Conservation (phyloP, 2,797 vertebrate genomes). For the Serranus cabrilla region DNA sequence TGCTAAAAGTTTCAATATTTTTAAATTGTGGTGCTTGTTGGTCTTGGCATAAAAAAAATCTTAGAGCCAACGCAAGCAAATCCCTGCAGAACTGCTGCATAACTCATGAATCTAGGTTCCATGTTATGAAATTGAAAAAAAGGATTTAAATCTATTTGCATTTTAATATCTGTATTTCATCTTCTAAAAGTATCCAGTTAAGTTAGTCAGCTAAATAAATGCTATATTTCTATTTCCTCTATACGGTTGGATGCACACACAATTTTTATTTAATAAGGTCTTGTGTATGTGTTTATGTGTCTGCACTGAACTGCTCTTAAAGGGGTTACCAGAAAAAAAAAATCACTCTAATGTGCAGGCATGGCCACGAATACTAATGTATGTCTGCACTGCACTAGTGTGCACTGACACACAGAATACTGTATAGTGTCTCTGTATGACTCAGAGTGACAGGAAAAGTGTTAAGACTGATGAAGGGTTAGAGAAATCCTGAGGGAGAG, state of each 20-base stretch:
- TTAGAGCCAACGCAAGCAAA: background rate
- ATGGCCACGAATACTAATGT: slow-evolving; percentile 46
- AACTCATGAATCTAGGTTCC: background rate
- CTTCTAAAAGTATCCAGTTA: slow-evolving; percentile 33
- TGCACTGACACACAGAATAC: slow-evolving; percentile 29
- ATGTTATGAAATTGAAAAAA: slow-evolving; percentile 4
- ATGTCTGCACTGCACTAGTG: slow-evolving; percentile 36
- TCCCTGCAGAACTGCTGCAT: slow-evolving; percentile 2
- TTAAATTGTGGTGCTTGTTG: slow-evolving; percentile 3
- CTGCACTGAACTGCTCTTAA: slow-evolving; percentile 34
- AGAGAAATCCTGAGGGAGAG: slow-evolving; percentile 52
- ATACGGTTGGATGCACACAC: slow-evolving; percentile 38
- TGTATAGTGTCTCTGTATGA: slow-evolving; percentile 34
- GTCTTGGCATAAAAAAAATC: slow-evolving; percentile 8
- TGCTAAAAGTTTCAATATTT: slow-evolving; percentile 25
- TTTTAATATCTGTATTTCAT: slow-evolving; percentile 16
- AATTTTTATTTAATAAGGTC: slow-evolving; percentile 49
- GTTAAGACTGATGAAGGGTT: slow-evolving; percentile 50
- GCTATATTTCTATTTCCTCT: slow-evolving; percentile 51
- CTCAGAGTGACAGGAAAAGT: slow-evolving; percentile 44
- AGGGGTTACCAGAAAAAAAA: slow-evolving; percentile 51
- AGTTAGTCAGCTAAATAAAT: slow-evolving; percentile 49
- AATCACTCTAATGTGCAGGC: slow-evolving; percentile 38
- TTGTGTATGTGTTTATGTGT: slow-evolving; percentile 47
- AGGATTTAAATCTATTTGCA: background rate